These are phyloP conservation scores for Hassar affinis DNA, from an alignment of 2,113 vertebrate genomes.

Conservation along the genomic window DNA sequence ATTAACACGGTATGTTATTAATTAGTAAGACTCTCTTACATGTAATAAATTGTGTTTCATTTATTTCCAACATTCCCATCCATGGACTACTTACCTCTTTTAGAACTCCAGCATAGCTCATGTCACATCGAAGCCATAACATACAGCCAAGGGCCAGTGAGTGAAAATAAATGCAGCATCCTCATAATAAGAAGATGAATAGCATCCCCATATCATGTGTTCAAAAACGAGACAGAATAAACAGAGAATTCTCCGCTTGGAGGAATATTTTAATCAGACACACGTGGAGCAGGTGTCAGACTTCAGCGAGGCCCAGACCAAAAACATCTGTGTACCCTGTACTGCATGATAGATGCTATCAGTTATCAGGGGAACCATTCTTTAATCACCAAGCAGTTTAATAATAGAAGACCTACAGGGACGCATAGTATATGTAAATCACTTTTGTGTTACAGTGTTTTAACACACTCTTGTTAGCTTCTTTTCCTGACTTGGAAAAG, in stretches of 20 bases:
- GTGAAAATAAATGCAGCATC: slow-evolving; percentile 17
- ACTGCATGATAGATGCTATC: no score
- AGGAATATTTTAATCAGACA: slow-evolving; percentile 53
- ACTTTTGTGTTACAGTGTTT: not conserved
- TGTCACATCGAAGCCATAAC: not conserved
- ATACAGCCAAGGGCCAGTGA: not conserved
- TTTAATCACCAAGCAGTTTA: not conserved
- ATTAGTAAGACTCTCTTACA: not conserved
- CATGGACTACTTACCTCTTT: not conserved
- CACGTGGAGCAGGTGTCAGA: slow-evolving; percentile 48
- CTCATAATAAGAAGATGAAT: slow-evolving; percentile 6
- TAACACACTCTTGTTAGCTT: not conserved
- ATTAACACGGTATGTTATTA: not conserved
- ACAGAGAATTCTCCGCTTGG: slow-evolving; percentile 32
- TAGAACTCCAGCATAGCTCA: not conserved
- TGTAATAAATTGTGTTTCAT: not conserved
- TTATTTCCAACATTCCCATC: not conserved
- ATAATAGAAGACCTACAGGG: not conserved
- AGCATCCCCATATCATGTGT: slow-evolving; percentile 9
- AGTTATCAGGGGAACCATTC: not conserved
- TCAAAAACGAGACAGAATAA: slow-evolving; percentile 35
- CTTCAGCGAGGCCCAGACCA: slow-evolving; percentile 24
- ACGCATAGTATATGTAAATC: not conserved
- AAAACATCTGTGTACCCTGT: not conserved
- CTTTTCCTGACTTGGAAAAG: not conserved